phyloP scores from a whole-genome alignment of 2,113 vertebrate genomes.

The Nyctereutes procyonoides region DNA sequence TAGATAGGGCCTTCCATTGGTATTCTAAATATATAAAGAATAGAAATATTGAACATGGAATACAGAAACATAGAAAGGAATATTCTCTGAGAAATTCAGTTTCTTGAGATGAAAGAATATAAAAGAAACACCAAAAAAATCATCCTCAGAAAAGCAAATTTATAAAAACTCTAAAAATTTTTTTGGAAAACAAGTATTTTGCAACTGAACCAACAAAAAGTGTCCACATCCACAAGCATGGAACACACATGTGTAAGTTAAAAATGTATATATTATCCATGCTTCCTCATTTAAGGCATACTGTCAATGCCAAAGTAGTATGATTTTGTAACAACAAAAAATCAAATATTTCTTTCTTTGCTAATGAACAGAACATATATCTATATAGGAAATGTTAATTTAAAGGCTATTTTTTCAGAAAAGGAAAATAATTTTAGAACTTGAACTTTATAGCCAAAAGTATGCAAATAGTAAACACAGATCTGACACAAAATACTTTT shows the following conservation, averaged over 20 bases:
- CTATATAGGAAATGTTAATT: neutral
- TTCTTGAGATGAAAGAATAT: neutral
- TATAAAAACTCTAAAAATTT: neutral
- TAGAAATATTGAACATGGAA: neutral
- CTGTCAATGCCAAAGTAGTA: neutral
- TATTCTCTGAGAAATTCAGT: neutral
- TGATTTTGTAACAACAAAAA: neutral
- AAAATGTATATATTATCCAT: neutral
- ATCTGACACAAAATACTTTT: neutral
- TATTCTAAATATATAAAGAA: neutral
- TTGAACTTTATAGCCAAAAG: neutral
- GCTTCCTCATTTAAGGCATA: neutral
- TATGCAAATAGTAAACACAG: slow-evolving; percentile 27
- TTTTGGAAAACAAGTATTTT: neutral
- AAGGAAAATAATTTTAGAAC: slow-evolving; percentile 14
- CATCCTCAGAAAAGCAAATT: neutral
- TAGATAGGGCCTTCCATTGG: neutral
- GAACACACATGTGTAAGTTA: neutral
- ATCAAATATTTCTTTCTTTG: neutral
- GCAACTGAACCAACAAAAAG: neutral
- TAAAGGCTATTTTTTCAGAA: neutral
- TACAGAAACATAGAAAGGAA: neutral
- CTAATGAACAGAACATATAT: neutral
- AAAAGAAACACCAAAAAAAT: neutral
- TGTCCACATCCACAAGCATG: neutral